phyloP scores from a whole-genome alignment of 2,888 invertebrate genomes.

The Invenusta paracnida region DNA sequence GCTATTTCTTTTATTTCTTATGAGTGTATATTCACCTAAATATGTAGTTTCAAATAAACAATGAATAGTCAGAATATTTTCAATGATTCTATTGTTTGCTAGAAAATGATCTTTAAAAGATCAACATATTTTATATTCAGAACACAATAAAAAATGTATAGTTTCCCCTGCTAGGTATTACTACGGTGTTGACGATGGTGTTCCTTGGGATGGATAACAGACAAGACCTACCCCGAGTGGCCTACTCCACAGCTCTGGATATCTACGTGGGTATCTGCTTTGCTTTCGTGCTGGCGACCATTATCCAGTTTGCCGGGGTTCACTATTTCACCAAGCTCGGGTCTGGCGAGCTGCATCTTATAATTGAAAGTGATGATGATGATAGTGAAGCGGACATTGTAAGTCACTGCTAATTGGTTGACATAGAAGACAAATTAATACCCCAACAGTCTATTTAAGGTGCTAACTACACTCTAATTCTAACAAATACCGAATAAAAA shows the following conservation, averaged over 20 bases:
- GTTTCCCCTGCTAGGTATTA: constrained; percentile 66
- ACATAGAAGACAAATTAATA: too few relatives aligned
- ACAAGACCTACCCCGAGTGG: constrained; percentile 76
- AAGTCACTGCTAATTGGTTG: too few relatives aligned
- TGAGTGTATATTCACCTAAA: too few relatives aligned
- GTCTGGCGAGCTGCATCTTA: constrained; percentile 66
- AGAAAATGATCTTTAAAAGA: too few relatives aligned
- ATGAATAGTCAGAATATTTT: too few relatives aligned
- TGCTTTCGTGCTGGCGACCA: constrained; percentile 71
- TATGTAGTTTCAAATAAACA: too few relatives aligned
- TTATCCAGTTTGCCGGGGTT: constrained; percentile 88
- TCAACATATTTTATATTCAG: too few relatives aligned
- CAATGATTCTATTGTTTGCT: too few relatives aligned
- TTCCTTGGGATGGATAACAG: constrained; percentile 74
- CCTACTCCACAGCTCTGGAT: constrained; percentile 79
- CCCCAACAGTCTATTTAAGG: too few relatives aligned
- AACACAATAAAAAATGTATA: neutral
- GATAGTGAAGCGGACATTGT: constrained; percentile 24
- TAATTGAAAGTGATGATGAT: constrained; percentile 39
- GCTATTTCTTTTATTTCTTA: too few relatives aligned
- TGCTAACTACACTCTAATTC: too few relatives aligned
- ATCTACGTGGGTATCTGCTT: constrained; percentile 77
- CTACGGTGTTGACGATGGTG: constrained; percentile 78
- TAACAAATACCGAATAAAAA: too few relatives aligned
- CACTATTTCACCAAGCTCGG: constrained; percentile 85